These are phyloP conservation scores for Machimus rusticus DNA, from an alignment of 2,888 invertebrate genomes.

Conservation along the genomic window DNA sequence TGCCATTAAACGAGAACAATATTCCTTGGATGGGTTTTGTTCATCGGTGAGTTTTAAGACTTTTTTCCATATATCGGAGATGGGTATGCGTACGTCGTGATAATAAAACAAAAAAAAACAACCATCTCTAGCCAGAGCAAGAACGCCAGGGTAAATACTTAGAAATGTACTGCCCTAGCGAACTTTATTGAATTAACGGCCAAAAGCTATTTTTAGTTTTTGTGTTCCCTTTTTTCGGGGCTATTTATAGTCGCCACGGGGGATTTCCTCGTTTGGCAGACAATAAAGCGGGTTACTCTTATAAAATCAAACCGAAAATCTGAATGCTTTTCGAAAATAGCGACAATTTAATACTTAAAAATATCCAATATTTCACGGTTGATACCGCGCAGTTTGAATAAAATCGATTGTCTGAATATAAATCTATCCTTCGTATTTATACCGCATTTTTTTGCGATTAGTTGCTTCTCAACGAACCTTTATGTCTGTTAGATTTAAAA, in stretches of 20 bases:
- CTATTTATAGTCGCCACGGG: neutral
- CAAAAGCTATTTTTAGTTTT: neutral
- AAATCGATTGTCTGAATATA: slow-evolving; percentile 2
- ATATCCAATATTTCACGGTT: neutral
- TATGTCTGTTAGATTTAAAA: neutral
- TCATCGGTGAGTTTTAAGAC: neutral
- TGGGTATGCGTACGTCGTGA: neutral
- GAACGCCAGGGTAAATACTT: neutral
- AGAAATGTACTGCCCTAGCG: neutral
- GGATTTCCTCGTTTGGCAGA: neutral
- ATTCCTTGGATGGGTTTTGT: neutral
- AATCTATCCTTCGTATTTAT: neutral
- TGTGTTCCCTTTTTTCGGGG: neutral
- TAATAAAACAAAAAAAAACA: too few relatives aligned
- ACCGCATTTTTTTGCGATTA: neutral
- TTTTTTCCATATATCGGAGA: neutral
- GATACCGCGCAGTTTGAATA: neutral
- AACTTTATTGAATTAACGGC: slow-evolving; percentile 2
- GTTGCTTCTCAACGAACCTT: neutral
- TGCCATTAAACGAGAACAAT: slow-evolving; percentile 7
- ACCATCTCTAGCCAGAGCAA: neutral
- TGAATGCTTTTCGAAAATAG: neutral
- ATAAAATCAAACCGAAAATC: neutral
- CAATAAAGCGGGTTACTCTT: neutral
- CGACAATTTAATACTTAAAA: neutral